Evolutionary conservation across 2,113 vertebrate species (phyloP), one percentile per base, ranked within the genome.

Genomic region (Podocnemis expansa): DNA sequence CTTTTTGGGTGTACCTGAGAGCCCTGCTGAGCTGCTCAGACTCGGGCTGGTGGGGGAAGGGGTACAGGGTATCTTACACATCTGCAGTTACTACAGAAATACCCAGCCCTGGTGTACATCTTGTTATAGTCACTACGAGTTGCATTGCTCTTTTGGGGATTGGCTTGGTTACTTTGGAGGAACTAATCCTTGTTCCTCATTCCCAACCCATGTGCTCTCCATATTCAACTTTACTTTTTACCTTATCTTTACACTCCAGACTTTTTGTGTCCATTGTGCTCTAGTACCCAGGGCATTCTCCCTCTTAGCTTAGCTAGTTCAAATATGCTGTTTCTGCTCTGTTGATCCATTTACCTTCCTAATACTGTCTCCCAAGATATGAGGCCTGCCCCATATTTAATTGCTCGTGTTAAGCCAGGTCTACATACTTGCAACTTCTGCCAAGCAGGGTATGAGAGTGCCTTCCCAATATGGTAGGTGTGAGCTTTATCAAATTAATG

Each of bases 361-460:
- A 63, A 63, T 31, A 29, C 14, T 34, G 31, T 63, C 60, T 63
- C 60, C 60, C 60, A 63, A 34, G 29, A 63, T 31, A 63, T 34
- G 31, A 63, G 60, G 31, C 31, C 60, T 63, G 29, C 31, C 31
- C 60, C 31, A 63, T 63, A 14, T 63, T 63, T 63, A 63, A 63
- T 63, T 34, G 7, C 60, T 63, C 31, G 34, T 63, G 60, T 63
- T 31, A 31, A 63, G 31, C 60, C 60, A 63, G 31, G 31, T 11
- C 31, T 63, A 34, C 60, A 63, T 11, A 31, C 6, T 21, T 19
- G 67, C 24, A 41, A 21, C 22, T 17, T 10, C 54, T 0, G 1
- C 70, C 70, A 34, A 21, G 10, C 43, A 1, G 38, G 13, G 38
- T 51, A 34, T 25, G 41, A 24, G 0, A 0, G 43, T 73, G 67